Percentiles rank a stretch among this genome's conserved stretches.
Evolutionary conservation across 1,140 invertebrate genomes (phyloP).

Genomic region (Solen grandis): DNA sequence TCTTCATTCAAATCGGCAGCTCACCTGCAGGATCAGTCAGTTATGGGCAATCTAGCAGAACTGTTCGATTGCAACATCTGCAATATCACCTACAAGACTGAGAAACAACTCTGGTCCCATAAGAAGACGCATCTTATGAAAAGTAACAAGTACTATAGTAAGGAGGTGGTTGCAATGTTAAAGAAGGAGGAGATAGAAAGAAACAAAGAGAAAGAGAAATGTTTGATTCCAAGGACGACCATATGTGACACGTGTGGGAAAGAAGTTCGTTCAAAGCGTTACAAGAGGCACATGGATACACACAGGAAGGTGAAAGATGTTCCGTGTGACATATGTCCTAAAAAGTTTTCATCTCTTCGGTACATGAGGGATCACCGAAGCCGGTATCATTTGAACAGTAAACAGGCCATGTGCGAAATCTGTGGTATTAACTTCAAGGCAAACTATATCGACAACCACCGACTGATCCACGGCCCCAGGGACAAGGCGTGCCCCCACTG

Average conservation of each 20-base stretch:
- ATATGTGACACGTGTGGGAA: constrained; percentile 35
- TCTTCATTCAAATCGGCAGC: too few species aligned
- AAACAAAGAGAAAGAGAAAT: too few species aligned
- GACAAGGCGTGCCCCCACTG: constrained; percentile 35
- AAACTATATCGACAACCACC: constrained; percentile 37
- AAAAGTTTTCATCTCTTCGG: constrained; percentile 14
- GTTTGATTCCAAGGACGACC: too few species aligned
- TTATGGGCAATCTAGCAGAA: too few species aligned
- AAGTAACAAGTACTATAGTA: constrained; percentile 33
- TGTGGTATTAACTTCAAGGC: constrained; percentile 30
- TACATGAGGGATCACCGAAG: constrained; percentile 37
- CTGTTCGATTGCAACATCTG: neutral
- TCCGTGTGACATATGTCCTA: constrained; percentile 32
- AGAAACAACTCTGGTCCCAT: constrained; percentile 12
- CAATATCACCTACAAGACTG: neutral
- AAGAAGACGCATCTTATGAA: constrained; percentile 29
- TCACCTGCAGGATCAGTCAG: too few species aligned
- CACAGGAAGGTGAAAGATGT: constrained; percentile 24
- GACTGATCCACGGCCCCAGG: constrained; percentile 29
- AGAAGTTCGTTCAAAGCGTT: neutral
- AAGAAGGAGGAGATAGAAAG: constrained; percentile 17
- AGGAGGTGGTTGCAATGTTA: constrained; percentile 35
- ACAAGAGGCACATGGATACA: constrained; percentile 23
- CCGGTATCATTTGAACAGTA: constrained; percentile 26
- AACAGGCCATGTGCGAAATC: constrained; percentile 17